Base-by-base conservation (phyloP, 2,888 invertebrate genomes). In the Apotomis turbidana region DNA sequence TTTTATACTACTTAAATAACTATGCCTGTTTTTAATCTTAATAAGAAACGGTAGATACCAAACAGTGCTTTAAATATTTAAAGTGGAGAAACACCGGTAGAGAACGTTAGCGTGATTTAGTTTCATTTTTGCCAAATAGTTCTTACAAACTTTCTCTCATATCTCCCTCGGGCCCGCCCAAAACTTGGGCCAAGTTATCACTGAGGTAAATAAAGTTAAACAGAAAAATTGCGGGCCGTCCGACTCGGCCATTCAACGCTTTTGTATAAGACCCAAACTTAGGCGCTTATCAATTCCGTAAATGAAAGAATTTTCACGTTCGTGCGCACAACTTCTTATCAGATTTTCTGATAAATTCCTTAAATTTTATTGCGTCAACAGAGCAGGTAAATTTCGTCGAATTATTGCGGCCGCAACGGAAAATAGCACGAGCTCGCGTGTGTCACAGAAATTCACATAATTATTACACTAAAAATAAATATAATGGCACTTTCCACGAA, bases 191-290 rank as follows among this genome's bases (percentile, higher is more conserved):
- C 71, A 85, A 87, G 87, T 87, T 87, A 86, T 87, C 85, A 86
- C 85, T 83, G 83, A 88, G 85, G 87, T 87, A 87, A 87, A 87
- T 86, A 86, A 80, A 85, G 84, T 86, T 85, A 82, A 71, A 73
- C 75, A 81, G 82, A 81, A 84, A 85, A 84, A 83, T 80, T 81
- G 80, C 80, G 80, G 73, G 77, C 78, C 80, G 61, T 71, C 78
- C 76, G 75, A 78, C 78, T 84, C 79, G 60, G 57, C 59, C 69
- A 61, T 74, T 69, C 74, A 71, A 70, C 66, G 70, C 38, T 67
- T 70, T 85, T 86, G 83, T 84, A 81, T 78, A 80, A 80, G 77
- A 81, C 81, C 77, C 77, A 77, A 84, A 85, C 82, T 84, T 83
- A 77, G 79, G 78, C 81, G 83, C 85, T 87, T 88, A 87, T 85